Evolutionary conservation across 2,797 vertebrate genomes (phyloP), one percentile per base, ranked within the genome.

Genomic region (Hapalemur alaotrensis): DNA sequence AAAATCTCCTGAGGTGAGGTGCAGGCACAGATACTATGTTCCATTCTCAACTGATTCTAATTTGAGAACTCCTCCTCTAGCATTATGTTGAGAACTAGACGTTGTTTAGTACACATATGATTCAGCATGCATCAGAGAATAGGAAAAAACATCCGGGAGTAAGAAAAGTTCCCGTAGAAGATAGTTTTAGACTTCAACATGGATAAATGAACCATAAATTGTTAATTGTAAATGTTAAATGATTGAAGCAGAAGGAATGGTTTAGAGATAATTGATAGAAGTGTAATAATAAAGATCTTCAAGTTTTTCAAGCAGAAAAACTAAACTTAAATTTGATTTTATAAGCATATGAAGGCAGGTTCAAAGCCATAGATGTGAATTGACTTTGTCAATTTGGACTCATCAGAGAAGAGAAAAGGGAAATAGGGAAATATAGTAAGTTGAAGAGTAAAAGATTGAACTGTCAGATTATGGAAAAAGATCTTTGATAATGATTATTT

Each of bases 231-330:
- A 89, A 54, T 4, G 4, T 32, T 80, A 83, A 35, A 1, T 83
- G 41, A 70, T 73, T 85, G 48, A 25, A 80, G 25, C 23, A 94
- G 22, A 69, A 50, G 10, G 61, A 20, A 65, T 83, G 23, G 32
- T 80, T 88, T 79, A 79, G 35, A 86, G 59, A 93, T 88, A 87
- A 92, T 52, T 76, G 38, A 81, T 91, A 93, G n/a, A 65, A 95
- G 70, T 95, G 0, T n/a, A 72, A 75, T 63, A 83, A 54, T 48
- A 3, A 43, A 82, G 22, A 75, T 11, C 4, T 91, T 94, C 43
- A 57, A 70, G 23, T 48, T 80, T 87, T 95, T 89, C 32, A 87
- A 78, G 28, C 35, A 69, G 13, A 86, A 65, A 2, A n/a, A 72
- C 22, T 76, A 93, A 95, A 80, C 79, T 69, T 70, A 79, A 88